phyloP scores from a whole-genome alignment of 2,797 vertebrate genomes.

The Peromyscus melanophrys region DNA sequence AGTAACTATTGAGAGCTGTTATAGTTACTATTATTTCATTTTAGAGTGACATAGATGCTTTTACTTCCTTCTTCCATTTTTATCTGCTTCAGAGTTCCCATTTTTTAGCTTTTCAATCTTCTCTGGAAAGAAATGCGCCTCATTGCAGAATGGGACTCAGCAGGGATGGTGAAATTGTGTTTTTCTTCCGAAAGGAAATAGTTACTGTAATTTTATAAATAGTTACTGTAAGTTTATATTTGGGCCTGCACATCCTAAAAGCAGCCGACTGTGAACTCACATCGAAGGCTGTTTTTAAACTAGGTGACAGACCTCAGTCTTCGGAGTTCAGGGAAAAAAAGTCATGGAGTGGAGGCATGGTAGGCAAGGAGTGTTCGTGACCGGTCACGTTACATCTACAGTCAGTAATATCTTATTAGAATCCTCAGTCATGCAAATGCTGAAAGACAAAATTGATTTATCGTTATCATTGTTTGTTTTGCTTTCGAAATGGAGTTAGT shows the following conservation, averaged over 20 bases:
- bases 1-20: constrained; percentile 82
- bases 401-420: not conserved
- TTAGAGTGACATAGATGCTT: constrained; percentile 77
- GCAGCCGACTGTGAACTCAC: not conserved
- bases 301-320: not conserved
- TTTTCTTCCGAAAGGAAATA: not conserved
- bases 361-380: not conserved
- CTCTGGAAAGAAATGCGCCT: constrained; percentile 21
- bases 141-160: constrained; percentile 9
- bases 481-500: not conserved
- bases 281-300: not conserved
- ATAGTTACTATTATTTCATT: constrained; percentile 78
- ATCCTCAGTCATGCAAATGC: constrained; percentile 36
- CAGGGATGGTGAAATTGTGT: constrained; percentile 15
- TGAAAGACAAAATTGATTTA: constrained; percentile 12
- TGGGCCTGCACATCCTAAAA: not conserved
- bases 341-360: not conserved
- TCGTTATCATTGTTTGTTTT: not conserved
- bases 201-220: constrained; percentile 13
- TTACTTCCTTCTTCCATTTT: constrained; percentile 62
- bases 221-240: constrained; percentile 15
- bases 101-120: constrained; percentile 23
- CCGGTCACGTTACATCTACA: not conserved
- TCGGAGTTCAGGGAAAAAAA: not conserved
- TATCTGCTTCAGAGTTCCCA: constrained; percentile 57